Evolutionary conservation across 1,140 invertebrate genomes (phyloP).

Genomic region (Caerostris darwini): DNA sequence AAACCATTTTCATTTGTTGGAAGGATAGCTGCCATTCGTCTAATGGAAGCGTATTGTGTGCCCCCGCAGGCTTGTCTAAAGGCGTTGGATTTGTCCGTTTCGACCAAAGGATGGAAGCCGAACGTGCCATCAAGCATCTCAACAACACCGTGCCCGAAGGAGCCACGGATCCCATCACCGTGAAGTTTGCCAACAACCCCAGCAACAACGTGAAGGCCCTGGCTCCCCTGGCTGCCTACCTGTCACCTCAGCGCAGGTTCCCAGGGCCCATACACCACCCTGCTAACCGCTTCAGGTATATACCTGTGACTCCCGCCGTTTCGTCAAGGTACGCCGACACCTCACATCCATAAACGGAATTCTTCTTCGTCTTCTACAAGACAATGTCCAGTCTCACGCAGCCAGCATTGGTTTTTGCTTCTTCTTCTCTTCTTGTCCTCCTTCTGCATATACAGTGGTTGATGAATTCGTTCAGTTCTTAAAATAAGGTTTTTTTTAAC

Average conservation of each 20-base stretch:
- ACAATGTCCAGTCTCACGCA: constrained; percentile 1
- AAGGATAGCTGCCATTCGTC: background rate
- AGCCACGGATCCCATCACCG: constrained; percentile 97
- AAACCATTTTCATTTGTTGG: background rate
- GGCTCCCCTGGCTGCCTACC: constrained; percentile 94
- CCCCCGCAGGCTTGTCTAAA: constrained; percentile 93
- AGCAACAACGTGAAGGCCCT: constrained; percentile 94
- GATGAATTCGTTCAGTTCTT: constrained; percentile 7
- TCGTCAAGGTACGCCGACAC: constrained; percentile 77
- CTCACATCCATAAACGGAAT: constrained; percentile 56
- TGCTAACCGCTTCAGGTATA: constrained; percentile 93
- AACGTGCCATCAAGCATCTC: constrained; percentile 97
- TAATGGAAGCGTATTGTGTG: background rate
- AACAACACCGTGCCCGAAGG: constrained; percentile 97
- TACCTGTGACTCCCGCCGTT: constrained; percentile 78
- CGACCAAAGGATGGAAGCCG: constrained; percentile 97
- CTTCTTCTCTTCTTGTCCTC: constrained; percentile 48
- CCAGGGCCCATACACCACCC: constrained; percentile 96
- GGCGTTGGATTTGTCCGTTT: constrained; percentile 99
- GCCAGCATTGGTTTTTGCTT: constrained; percentile 50
- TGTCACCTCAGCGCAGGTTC: constrained; percentile 87
- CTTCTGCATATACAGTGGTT: background rate
- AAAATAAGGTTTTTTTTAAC: constrained; percentile 18
- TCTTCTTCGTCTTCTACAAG: background rate
- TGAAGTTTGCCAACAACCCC: constrained; percentile 99